Percentiles rank a stretch among this genome's conserved stretches.
phyloP scores from a whole-genome alignment of 2,888 invertebrate species.

The Lasioglossum villosulum region DNA sequence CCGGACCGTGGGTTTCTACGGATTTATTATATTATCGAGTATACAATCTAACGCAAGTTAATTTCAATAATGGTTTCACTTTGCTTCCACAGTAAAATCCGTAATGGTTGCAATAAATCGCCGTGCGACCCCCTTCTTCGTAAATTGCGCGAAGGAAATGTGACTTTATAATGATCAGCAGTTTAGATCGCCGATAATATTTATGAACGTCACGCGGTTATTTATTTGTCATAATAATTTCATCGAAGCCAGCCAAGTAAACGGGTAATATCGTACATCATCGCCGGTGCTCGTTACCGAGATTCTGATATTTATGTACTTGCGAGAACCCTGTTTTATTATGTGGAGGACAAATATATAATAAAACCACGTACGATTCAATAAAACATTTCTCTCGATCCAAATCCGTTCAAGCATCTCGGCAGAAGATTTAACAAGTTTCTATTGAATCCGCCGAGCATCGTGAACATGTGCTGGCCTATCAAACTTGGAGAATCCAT shows the following conservation, averaged over 20 bases:
- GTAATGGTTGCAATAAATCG: not conserved
- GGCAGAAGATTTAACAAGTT: not conserved
- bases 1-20: not conserved
- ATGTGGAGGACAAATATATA: not conserved
- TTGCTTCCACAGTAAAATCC: not conserved
- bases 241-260: not conserved
- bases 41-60: not conserved
- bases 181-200: conserved; percentile 9
- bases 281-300: not conserved
- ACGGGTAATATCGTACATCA: conserved; percentile 11
- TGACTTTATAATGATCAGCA: conserved; percentile 6
- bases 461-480: too few species aligned
- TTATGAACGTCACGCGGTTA: not conserved
- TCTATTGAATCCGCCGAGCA: not conserved
- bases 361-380: not conserved
- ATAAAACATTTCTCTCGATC: not conserved
- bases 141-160: conserved; percentile 3
- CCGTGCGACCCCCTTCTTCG: not conserved
- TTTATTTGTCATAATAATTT: conserved; percentile 7
- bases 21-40: not conserved
- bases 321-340: not conserved
- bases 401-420: not conserved
- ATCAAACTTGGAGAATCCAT: too few species aligned
- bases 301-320: not conserved
- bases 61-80: conserved; percentile 2